Conservation (phyloP, 1,140 invertebrate species). For the Caenorhabditis latens region DNA sequence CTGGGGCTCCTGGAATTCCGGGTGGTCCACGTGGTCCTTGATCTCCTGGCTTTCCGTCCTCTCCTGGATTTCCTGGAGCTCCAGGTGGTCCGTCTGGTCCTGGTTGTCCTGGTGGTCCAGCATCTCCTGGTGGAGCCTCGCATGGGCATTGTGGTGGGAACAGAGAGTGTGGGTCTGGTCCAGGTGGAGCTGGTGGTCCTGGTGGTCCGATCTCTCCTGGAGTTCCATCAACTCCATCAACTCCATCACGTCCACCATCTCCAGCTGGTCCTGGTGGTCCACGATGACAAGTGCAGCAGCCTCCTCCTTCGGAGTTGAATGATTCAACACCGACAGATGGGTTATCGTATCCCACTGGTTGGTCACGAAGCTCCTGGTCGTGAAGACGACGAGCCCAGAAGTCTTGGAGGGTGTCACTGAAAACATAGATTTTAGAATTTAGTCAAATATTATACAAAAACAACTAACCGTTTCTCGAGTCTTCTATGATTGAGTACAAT, state of each 20-base stretch:
- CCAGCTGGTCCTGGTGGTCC: conserved; percentile 68
- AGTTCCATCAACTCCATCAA: conserved; percentile 64
- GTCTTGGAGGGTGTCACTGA: conserved; percentile 66
- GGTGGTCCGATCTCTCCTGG: conserved; percentile 66
- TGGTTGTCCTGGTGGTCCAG: conserved; percentile 68
- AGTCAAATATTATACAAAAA: neutral
- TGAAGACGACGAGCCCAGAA: conserved; percentile 69
- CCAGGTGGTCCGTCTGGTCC: conserved; percentile 70
- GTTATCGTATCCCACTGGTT: conserved; percentile 64
- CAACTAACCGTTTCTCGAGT: conserved; percentile 55
- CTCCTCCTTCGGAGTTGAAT: conserved; percentile 49
- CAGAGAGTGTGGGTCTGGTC: conserved; percentile 65
- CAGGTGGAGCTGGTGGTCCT: conserved; percentile 68
- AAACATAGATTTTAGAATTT: neutral
- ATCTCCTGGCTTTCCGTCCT: conserved; percentile 69
- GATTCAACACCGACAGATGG: conserved; percentile 57
- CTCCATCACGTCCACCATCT: conserved; percentile 67
- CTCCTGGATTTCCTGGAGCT: conserved; percentile 61
- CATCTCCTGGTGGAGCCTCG: conserved; percentile 68
- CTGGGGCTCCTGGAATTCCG: conserved; percentile 63
- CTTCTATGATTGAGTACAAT: conserved; percentile 65
- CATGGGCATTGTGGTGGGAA: conserved; percentile 70
- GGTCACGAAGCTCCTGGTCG: conserved; percentile 67
- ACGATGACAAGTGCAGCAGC: conserved; percentile 68
- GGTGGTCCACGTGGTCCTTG: conserved; percentile 68